Conservation (phyloP, 2,113 vertebrate species). For the Apteryx owenii region DNA sequence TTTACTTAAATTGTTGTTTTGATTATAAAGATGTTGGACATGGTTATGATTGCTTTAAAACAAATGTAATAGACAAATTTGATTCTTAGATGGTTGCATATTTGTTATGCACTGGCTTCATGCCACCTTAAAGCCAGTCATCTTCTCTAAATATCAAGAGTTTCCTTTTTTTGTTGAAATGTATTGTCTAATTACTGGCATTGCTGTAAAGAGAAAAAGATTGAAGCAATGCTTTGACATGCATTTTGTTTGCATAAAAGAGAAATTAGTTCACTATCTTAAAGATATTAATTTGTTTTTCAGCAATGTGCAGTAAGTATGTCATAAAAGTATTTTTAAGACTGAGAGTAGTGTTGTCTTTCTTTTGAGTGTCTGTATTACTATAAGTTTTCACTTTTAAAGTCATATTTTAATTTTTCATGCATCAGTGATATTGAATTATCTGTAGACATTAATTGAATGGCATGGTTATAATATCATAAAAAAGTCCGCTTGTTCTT, state of each 20-base stretch:
- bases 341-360: background rate
- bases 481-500: background rate
- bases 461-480: background rate
- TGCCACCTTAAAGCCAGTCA: background rate
- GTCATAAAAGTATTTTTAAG: background rate
- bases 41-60: background rate
- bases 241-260: background rate
- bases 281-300: background rate
- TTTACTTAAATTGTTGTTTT: background rate
- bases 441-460: background rate
- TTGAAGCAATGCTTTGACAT: background rate
- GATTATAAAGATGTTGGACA: background rate
- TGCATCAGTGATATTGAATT: background rate
- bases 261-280: background rate
- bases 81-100: background rate
- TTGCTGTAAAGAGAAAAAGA: background rate
- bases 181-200: background rate
- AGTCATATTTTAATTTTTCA: background rate
- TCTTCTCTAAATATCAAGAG: background rate
- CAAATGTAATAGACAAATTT: background rate
- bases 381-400: background rate
- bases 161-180: background rate
- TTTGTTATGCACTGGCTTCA: background rate
- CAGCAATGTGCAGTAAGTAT: rapidly evolving
- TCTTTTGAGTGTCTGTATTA: background rate